Evolutionary conservation across 2,113 vertebrate species (phyloP), one percentile per base, ranked within the genome.

Genomic region (Hydrolagus affinis): DNA sequence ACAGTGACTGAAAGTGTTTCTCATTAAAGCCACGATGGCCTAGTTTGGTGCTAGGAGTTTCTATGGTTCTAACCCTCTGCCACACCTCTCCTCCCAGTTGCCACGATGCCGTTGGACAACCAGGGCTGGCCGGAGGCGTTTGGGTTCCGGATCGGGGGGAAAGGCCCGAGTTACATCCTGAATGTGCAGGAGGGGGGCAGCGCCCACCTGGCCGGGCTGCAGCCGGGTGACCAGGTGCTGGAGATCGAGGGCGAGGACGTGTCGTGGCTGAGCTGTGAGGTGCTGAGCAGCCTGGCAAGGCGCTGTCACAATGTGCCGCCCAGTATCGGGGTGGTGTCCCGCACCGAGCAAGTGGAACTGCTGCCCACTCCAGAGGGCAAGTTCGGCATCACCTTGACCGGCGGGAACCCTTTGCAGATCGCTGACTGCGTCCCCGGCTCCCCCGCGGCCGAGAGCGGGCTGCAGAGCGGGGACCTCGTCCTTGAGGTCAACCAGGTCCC

Each of bases 121-220:
- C 93, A 96, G 87, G 93, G 94, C 86, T 99, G 98, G 98, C 98
- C 98, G 0, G 97, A 99, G 85, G 95, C 96, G 75, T 99, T 99
- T 17, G 98, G 98, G 83, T 99, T 99, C 92, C 91, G 92, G 86
- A 91, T 99, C 44, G 92, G 94, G 0, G 97, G 98, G 68, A 93
- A 73, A 0, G 96, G 97, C 2, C 98, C 98, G 0, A 96, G 96
- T 90, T 98, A 96, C 89, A 94, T 99, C 88, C 88, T 99, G 23
- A 92, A 94, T n/a, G 98, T 99, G 90, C 94, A 95, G 86, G 95
- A 97, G 64, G 96, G 96, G 68, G 98, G 97, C 94, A 96, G 95
- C 0, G 98, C 97, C 0, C 94, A 96, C 4, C 87, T 91, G 0
- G 97, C 96, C 0, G 98, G 98, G 6, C 87, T 99, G 86, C 94